Conservation (phyloP, 2,888 invertebrate species). For the Amiota mariae region DNA sequence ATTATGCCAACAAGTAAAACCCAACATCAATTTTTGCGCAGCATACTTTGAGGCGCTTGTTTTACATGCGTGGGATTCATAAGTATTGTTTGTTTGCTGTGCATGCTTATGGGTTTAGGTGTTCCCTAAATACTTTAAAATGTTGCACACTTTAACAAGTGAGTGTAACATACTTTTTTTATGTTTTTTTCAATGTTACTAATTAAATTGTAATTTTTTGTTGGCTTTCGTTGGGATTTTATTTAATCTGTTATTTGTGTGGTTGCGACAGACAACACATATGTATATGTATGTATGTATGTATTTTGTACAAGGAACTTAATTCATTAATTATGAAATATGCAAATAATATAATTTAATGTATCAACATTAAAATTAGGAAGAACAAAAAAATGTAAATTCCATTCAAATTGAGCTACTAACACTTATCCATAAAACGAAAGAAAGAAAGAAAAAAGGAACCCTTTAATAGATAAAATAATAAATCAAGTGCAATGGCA, state of each 20-base stretch:
- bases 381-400: too few relatives aligned
- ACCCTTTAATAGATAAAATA: too few relatives aligned
- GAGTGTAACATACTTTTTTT: slow-evolving; percentile 7
- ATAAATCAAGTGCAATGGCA: too few relatives aligned
- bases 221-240: background rate
- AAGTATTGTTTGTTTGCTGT: slow-evolving; percentile 39
- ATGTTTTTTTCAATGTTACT: slow-evolving; percentile 18
- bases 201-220: slow-evolving; percentile 25
- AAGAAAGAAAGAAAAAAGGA: too few relatives aligned
- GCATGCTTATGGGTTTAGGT: slow-evolving; percentile 17
- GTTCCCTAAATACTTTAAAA: slow-evolving; percentile 19
- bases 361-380: too few relatives aligned
- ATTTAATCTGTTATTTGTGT: background rate
- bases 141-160: slow-evolving; percentile 6
- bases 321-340: slow-evolving; percentile 13
- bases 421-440: too few relatives aligned
- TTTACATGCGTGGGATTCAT: slow-evolving; percentile 48
- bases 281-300: background rate
- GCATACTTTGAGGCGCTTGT: slow-evolving; percentile 20
- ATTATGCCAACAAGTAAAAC: slow-evolving; percentile 25
- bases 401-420: too few relatives aligned
- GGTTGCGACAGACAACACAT: background rate
- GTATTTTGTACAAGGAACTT: background rate
- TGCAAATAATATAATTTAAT: slow-evolving; percentile 9
- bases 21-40: slow-evolving; percentile 36